Percentiles rank a stretch among this genome's conserved stretches.
phyloP scores from a whole-genome alignment of 2,888 invertebrate species.

The Trichogramma evanescens region DNA sequence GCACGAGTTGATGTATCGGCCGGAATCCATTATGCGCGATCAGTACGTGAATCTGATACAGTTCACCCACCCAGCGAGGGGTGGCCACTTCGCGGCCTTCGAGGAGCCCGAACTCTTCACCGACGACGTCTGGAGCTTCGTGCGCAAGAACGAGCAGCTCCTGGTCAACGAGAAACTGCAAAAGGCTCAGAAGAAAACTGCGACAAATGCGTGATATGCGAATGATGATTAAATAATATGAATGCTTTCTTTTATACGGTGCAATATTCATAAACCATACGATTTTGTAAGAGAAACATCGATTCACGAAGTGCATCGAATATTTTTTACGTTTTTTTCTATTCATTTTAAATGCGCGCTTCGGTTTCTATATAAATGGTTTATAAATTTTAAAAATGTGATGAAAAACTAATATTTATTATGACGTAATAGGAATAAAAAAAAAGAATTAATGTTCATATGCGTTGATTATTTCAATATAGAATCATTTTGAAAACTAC shows the following conservation, averaged over 20 bases:
- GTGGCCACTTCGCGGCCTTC: constrained; percentile 83
- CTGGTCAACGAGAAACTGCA: not conserved
- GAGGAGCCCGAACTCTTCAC: constrained; percentile 69
- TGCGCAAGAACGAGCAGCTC: constrained; percentile 41
- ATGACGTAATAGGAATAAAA: too few species aligned
- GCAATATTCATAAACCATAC: too few species aligned
- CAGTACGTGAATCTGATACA: constrained; percentile 64
- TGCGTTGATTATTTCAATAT: too few species aligned
- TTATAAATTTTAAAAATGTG: too few species aligned
- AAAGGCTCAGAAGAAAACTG: constrained; percentile 9
- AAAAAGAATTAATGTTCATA: too few species aligned
- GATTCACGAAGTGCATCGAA: too few species aligned
- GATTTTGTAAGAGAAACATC: too few species aligned
- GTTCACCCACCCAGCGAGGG: constrained; percentile 58
- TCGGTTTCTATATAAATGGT: too few species aligned
- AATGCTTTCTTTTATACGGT: not conserved
- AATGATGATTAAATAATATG: not conserved
- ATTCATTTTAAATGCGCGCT: too few species aligned
- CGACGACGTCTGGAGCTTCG: constrained; percentile 61
- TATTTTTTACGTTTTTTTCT: too few species aligned
- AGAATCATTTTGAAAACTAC: too few species aligned
- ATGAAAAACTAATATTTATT: too few species aligned
- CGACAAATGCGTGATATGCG: not conserved
- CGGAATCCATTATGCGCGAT: constrained; percentile 55
- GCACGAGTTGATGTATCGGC: constrained; percentile 57